phyloP scores from a whole-genome alignment of 1,140 invertebrate genomes.

The Trichoplusia ni region DNA sequence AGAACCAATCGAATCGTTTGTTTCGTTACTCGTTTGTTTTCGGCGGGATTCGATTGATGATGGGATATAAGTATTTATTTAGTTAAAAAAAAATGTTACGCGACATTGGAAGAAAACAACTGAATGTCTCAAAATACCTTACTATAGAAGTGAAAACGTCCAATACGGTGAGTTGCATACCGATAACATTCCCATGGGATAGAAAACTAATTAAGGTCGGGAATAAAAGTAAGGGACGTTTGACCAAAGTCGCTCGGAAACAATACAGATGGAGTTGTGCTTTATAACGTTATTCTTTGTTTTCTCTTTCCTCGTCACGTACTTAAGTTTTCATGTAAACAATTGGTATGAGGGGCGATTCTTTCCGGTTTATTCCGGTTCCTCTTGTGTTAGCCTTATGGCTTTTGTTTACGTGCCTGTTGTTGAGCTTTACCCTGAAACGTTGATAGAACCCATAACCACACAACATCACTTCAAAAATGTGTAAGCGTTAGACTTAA shows the following conservation, averaged over 20 bases:
- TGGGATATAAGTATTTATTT: too few relatives aligned
- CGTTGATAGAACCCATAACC: too few relatives aligned
- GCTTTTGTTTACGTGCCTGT: too few relatives aligned
- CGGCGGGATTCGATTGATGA: neutral
- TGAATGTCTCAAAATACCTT: neutral
- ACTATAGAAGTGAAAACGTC: neutral
- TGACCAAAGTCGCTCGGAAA: neutral
- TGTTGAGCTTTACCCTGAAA: too few relatives aligned
- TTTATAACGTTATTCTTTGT: slow-evolving; percentile 4
- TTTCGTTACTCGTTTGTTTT: too few relatives aligned
- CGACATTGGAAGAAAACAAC: neutral
- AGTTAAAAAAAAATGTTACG: too few relatives aligned
- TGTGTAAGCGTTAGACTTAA: too few relatives aligned
- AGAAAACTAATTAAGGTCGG: slow-evolving; percentile 12
- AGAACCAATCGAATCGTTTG: too few relatives aligned
- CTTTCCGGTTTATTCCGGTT: neutral
- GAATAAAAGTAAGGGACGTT: neutral
- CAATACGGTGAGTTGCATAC: neutral
- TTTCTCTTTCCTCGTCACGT: neutral
- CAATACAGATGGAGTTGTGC: neutral
- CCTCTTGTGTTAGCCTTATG: neutral
- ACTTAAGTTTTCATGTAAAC: slow-evolving; percentile 26
- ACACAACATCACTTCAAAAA: too few relatives aligned
- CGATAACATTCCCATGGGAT: neutral
- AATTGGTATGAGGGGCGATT: slow-evolving; percentile 17